Evolutionary conservation across 2,113 vertebrate genomes (phyloP), one percentile per base, ranked within the genome.

Genomic region (Stigmatopora argus): DNA sequence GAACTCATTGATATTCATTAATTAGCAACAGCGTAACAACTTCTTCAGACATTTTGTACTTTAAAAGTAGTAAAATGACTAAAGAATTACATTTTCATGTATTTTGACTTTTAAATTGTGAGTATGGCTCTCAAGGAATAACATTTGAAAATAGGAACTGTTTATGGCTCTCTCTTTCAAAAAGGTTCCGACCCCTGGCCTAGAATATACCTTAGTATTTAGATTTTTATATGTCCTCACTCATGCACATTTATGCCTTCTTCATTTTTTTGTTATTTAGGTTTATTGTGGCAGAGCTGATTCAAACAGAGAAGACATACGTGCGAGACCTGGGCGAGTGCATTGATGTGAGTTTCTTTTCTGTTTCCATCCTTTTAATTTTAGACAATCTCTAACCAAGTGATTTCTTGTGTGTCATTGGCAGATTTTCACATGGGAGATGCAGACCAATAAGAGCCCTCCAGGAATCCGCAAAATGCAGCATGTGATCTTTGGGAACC

Each of bases 201-300:
- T 31, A 31, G 26, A 31, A 31, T 31, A 31, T 1, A 31, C 26
- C 3, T 31, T 31, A n/a, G n/a, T n/a, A 31, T 31, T 31, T 31
- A 2, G 26, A 31, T 31, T 31, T 31, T 31, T 31, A 31, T 2
- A 31, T 31, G 26, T 31, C 26, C 26, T 31, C 26, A 31, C 26
- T 31, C 26, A 3, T 31, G 26, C 26, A 31, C 67, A 38, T 44
- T 15, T 53, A 55, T 75, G 64, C 76, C 70, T 66, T 52, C 56
- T 53, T 31, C 35, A n/a, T 68, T 57, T 69, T n/a, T 55, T 66
- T 62, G 3, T 31, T 76, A 52, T 63, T 35, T 79, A 99, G 97
- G 90, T 99, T 98, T 90, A 99, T 99, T 80, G 98, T 99, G 97
- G 95, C 96, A 48, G 97, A 99, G 85, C 92, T 99, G 67, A 98